phyloP scores from a whole-genome alignment of 64 coral and sea anemone genomes.

The Platygyra sinensis region DNA sequence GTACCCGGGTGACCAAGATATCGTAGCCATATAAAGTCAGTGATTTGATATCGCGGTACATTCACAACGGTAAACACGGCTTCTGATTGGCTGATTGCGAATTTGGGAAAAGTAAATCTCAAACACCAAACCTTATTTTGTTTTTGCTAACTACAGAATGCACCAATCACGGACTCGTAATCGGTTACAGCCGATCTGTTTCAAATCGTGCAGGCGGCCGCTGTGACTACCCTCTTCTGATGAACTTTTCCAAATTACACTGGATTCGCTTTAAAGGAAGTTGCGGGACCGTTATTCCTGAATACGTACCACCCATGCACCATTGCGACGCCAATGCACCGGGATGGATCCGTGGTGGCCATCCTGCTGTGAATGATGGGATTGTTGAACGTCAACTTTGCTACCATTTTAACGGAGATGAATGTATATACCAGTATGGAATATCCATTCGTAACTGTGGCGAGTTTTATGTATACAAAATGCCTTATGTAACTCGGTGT shows the following conservation, averaged over 20 bases:
- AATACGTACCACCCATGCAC: background rate
- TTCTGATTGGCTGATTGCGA: no score
- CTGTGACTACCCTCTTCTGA: background rate
- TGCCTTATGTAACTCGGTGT: background rate
- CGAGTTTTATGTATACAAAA: background rate
- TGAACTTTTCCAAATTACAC: no score
- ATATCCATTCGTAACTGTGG: background rate
- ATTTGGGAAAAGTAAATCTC: no score
- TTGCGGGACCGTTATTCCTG: background rate
- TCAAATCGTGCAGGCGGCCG: background rate
- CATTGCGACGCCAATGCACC: background rate
- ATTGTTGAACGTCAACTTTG: background rate
- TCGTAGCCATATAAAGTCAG: no score
- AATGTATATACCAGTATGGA: background rate
- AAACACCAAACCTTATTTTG: background rate
- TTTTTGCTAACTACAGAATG: background rate
- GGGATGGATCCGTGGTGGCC: background rate
- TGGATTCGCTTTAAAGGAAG: slow-evolving; percentile 3
- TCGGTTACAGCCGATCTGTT: background rate
- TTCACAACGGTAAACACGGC: no score
- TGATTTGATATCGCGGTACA: no score
- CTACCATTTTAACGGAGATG: background rate
- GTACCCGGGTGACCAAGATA: no score
- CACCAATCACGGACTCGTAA: background rate
- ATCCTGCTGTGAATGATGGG: background rate